phyloP scores from a whole-genome alignment of 2,888 invertebrate genomes.

The Mythimna pallens region DNA sequence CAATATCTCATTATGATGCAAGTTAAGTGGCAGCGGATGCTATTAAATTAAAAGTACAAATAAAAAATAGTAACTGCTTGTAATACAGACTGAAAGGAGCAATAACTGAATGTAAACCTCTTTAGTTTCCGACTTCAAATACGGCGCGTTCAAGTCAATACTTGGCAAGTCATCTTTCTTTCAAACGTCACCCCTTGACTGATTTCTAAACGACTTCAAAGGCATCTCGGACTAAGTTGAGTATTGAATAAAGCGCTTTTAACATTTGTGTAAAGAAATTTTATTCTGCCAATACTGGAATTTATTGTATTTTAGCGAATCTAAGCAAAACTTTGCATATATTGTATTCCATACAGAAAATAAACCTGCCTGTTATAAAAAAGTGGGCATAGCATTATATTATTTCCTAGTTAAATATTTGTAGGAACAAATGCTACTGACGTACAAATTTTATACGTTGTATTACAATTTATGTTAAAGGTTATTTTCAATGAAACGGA shows the following conservation, averaged over 20 bases:
- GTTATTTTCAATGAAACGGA: slow-evolving; percentile 35
- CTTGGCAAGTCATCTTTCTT: slow-evolving; percentile 63
- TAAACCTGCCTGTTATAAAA: background rate
- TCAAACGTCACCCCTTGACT: slow-evolving; percentile 60
- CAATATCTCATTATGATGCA: slow-evolving; percentile 76
- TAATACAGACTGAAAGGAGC: slow-evolving; percentile 39
- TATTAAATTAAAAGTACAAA: slow-evolving; percentile 44
- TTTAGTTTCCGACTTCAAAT: slow-evolving; percentile 48
- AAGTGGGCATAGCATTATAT: background rate
- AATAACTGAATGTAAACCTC: slow-evolving; percentile 49
- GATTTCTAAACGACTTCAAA: slow-evolving; percentile 62
- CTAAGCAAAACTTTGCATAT: slow-evolving; percentile 1
- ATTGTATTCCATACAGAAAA: background rate
- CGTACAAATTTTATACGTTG: slow-evolving; percentile 12
- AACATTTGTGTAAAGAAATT: slow-evolving; percentile 40
- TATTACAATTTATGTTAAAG: slow-evolving; percentile 22
- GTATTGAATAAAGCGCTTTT: slow-evolving; percentile 57
- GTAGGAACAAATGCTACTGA: background rate
- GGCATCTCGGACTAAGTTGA: slow-evolving; percentile 51
- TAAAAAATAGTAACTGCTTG: slow-evolving; percentile 40
- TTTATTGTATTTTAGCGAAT: slow-evolving; percentile 40
- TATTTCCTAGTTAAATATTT: background rate
- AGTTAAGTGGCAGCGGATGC: slow-evolving; percentile 69
- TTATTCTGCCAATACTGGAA: slow-evolving; percentile 26
- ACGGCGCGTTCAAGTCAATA: slow-evolving; percentile 51